Evolutionary conservation across 1,140 invertebrate genomes (phyloP).

Genomic region (Bombus huntii): DNA sequence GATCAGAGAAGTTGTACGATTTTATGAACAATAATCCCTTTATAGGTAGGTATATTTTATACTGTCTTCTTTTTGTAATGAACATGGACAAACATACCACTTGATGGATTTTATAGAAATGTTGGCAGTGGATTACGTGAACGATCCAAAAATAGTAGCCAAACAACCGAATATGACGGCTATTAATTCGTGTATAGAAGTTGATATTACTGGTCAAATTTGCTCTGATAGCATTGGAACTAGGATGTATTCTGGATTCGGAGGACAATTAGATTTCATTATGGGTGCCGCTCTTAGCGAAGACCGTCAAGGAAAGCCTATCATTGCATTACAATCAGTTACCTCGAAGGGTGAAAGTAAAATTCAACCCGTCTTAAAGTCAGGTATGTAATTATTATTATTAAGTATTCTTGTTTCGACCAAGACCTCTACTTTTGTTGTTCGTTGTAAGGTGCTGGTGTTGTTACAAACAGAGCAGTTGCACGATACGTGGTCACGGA

Average conservation of each 20-base stretch:
- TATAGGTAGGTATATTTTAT: slow-evolving; percentile 85
- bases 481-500: slow-evolving; percentile 98
- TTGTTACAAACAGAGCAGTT: slow-evolving; percentile 96
- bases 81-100: not conserved
- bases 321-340: slow-evolving; percentile 94
- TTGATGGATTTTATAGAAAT: slow-evolving; percentile 85
- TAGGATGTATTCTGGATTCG: slow-evolving; percentile 95
- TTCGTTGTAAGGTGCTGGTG: slow-evolving; percentile 90
- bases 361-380: slow-evolving; percentile 92
- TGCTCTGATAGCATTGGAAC: slow-evolving; percentile 95
- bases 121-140: slow-evolving; percentile 93
- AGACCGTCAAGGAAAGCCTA: slow-evolving; percentile 95
- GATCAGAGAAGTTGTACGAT: slow-evolving; percentile 94
- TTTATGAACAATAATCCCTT: slow-evolving; percentile 97
- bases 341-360: slow-evolving; percentile 95
- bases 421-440: not conserved
- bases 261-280: slow-evolving; percentile 98
- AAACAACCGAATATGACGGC: slow-evolving; percentile 96
- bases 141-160: slow-evolving; percentile 90
- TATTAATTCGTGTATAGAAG: slow-evolving; percentile 98
- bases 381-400: slow-evolving; percentile 83
- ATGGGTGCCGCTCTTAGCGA: slow-evolving; percentile 94
- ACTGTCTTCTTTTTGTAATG: not conserved
- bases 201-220: slow-evolving; percentile 97
- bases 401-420: not conserved